phyloP scores from a whole-genome alignment of 2,888 invertebrate species.

The Noctuana brunneofusca region DNA sequence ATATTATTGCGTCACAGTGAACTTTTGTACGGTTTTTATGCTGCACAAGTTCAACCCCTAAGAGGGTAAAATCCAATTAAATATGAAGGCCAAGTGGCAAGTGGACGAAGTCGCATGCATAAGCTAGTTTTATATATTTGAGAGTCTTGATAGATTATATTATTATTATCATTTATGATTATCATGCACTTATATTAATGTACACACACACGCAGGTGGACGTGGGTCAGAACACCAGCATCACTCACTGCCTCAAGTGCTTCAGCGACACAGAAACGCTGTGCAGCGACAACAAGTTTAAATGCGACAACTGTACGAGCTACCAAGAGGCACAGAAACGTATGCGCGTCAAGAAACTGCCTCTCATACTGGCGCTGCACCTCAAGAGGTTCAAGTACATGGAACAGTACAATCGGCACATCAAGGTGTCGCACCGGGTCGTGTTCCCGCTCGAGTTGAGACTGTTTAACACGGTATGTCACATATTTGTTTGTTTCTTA shows the following conservation, averaged over 20 bases:
- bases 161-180: no score
- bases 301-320: constrained; percentile 99
- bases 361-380: constrained; percentile 98
- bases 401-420: constrained; percentile 99
- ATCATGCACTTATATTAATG: no score
- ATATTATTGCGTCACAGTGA: no score
- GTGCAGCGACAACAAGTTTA: constrained; percentile 99
- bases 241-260: constrained; percentile 98
- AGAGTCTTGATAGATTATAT: no score
- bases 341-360: constrained; percentile 99
- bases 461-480: constrained; percentile 94
- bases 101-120: no score
- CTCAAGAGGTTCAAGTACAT: constrained; percentile 98
- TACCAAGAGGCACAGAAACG: constrained; percentile 99
- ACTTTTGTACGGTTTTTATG: no score
- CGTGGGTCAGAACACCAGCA: constrained; percentile 99
- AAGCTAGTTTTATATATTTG: no score
- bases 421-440: constrained; percentile 99
- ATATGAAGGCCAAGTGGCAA: no score
- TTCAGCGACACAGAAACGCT: constrained; percentile 99
- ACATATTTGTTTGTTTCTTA: no score
- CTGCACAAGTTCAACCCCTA: no score
- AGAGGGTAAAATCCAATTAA: no score
- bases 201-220: constrained; percentile 93
- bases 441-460: constrained; percentile 99